Base-by-base conservation (phyloP, 1,140 invertebrate genomes). In the Dreissena polymorpha region DNA sequence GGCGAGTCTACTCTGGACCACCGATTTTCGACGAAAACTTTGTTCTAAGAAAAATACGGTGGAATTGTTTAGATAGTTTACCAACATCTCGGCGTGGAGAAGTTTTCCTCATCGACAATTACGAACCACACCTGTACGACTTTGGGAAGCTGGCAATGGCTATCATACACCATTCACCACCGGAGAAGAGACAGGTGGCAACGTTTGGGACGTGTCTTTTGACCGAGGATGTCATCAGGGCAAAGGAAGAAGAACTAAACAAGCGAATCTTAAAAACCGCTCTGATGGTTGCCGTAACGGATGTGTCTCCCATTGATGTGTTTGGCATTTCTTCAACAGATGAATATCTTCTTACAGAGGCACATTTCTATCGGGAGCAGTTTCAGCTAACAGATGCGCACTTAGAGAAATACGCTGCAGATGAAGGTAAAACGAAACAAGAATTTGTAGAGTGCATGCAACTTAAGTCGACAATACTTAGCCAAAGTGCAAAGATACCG, bases 81-180 rank as follows among this genome's bases (percentile, higher is more conserved):
- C 16, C 3, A 6, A 3, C 16, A 23, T 6, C 21, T 6, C 16
- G 57, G 16, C 16, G 21, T 5, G 16, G 57, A 6, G 16, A 23
- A 23, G 57, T 60, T n/a, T 60, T 60, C 21, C 21, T 60, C 16
- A 60, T 60, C 21, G 57, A 60, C 57, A 60, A 60, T 60, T 60
- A n/a, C 21, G 57, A 60, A 23, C 57, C 57, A 60, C 57, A 60
- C 2, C 16, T 18, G 2, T 60, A n/a, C 12, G 57, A 60, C 21
- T 12, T 60, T 12, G 57, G 57, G 2, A 23, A 60, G 21, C 21
- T 60, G 3, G 3, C 12, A 60, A 60, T 60, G 57, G 57, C 16
- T 6, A 60, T 60, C 16, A 60, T 60, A 60, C 2, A 3, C 57
- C 16, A n/a, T 60, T n/a, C 57, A n/a, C 57, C 57, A 6, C 16